Evolutionary conservation across 2,888 invertebrate genomes (phyloP), one percentile per base, ranked within the genome.

Genomic region (Chrysodeixis includens): DNA sequence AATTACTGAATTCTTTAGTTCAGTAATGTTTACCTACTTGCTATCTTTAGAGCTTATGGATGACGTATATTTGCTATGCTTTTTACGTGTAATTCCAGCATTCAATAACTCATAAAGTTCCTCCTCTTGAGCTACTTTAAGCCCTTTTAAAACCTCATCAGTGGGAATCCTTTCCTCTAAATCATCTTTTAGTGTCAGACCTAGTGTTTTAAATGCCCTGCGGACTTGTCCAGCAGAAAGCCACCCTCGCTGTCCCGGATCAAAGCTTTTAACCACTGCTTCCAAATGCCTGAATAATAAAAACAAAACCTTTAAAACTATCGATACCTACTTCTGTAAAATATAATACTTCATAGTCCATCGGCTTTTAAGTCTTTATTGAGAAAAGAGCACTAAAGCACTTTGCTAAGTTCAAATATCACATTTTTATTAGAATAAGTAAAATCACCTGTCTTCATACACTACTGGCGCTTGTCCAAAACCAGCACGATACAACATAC

Each of bases 201-300:
- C 93, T n/a, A 94, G 71, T 1, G 92, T 92, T 18, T 74, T 69
- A 70, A 85, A 92, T 5, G 90, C 86, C 61, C 91, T 87, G 5
- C 89, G 88, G 14, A 91, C 82, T 89, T 95, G 94, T n/a, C 90
- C 92, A 20, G 86, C 74, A 64, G 83, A 90, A 51, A 95, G 67
- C 92, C 93, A 94, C 18, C 94, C 94, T 18, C 93, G 87, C 62
- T 90, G 81, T 18, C 92, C 87, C 1, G 94, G 94, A 74, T 95
- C 94, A 83, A 95, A 94, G 79, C 94, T 95, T 79, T 90, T 92
- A 1, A 95, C 79, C 12, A 93, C 80, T 10, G 92, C 92, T 81
- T 91, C 83, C 53, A 94, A 69, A 69, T 94, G 94, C 54, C 93
- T 93, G 69, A 12, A 35, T 6, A 58, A 53, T 1, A 14, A 46